Conservation (phyloP, 2,797 vertebrate species). For the Lutra lutra region DNA sequence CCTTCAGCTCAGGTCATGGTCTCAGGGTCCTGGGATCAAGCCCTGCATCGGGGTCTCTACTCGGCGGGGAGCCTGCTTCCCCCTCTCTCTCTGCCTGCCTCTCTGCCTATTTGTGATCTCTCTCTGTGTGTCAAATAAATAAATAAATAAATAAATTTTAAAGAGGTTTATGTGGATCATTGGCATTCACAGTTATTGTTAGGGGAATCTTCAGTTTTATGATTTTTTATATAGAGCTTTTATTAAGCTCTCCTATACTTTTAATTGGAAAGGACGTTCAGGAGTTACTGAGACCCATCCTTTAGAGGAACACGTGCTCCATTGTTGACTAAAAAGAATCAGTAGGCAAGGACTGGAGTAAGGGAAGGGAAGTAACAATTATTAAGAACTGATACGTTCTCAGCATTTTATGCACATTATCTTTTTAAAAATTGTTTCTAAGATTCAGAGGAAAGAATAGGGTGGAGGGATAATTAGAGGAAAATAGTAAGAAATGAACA, state of each 20-base stretch:
- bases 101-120: too few relatives aligned
- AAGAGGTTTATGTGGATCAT: neutral
- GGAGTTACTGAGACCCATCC: neutral
- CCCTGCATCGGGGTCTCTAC: too few relatives aligned
- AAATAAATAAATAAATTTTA: too few relatives aligned
- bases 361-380: neutral
- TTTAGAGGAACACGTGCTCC: neutral
- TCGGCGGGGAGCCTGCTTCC: too few relatives aligned
- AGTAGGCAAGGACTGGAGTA: neutral
- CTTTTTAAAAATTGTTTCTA: constrained; percentile 10
- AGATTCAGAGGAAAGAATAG: constrained; percentile 22
- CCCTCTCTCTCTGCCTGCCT: too few relatives aligned
- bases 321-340: neutral
- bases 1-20: too few relatives aligned
- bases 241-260: neutral
- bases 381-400: neutral
- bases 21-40: too few relatives aligned
- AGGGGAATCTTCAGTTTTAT: neutral
- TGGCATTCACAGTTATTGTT: neutral
- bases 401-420: neutral
- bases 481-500: neutral
- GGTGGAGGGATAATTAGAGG: neutral
- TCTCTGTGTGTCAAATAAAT: too few relatives aligned
- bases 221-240: neutral
- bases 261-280: neutral